phyloP scores from a whole-genome alignment of 2,797 vertebrate species.

The Coregonus ussuriensis region DNA sequence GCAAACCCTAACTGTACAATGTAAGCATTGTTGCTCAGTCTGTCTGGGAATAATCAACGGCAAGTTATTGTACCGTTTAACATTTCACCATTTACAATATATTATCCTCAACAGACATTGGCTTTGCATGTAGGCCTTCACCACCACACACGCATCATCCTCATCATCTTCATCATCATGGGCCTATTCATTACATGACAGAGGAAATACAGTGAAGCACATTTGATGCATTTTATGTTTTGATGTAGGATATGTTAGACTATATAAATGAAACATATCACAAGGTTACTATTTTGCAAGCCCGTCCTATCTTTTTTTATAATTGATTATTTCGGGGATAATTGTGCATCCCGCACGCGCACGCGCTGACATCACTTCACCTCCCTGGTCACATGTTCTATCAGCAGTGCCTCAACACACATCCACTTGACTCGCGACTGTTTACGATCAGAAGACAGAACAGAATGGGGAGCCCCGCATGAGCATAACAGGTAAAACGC shows the following conservation, averaged over 20 bases:
- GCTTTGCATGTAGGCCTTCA: neutral
- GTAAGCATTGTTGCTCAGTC: neutral
- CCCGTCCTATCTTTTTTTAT: neutral
- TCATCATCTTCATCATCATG: neutral
- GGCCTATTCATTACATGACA: neutral
- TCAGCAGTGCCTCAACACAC: conserved; percentile 69
- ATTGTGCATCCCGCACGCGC: no score
- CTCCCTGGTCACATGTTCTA: conserved; percentile 65
- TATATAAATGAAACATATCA: no score
- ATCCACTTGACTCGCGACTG: conserved; percentile 71
- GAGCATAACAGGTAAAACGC: conserved; percentile 61
- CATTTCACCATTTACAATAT: neutral
- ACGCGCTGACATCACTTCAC: neutral
- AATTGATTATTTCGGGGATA: neutral
- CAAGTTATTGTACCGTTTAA: neutral
- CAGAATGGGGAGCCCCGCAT: conserved; percentile 65
- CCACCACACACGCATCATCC: neutral
- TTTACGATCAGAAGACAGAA: conserved; percentile 68
- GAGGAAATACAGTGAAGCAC: neutral
- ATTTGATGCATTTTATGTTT: no score
- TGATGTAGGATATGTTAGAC: no score
- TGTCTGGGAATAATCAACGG: neutral
- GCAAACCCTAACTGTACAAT: neutral
- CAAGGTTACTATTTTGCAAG: no score
- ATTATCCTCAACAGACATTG: neutral